Evolutionary conservation across 2,888 invertebrate species (phyloP), one percentile per base, ranked within the genome.

Genomic region (Caradrina clavipalpis): DNA sequence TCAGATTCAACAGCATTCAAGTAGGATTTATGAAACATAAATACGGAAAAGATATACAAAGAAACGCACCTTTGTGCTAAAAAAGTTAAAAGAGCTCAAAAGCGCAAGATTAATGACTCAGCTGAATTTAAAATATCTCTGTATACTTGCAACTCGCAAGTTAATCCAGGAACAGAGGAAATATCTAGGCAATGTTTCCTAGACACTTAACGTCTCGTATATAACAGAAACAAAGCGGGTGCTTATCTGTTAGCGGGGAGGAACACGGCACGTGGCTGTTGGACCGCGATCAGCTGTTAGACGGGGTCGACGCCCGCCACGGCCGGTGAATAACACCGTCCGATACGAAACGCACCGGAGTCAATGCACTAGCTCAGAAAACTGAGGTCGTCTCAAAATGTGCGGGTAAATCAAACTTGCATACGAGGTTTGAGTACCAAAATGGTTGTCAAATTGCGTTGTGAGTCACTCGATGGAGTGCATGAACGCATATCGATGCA

Each of bases 281-380:
- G 74, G 80, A 69, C 74, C 78, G 77, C 86, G 88, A 91, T 91
- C 91, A 91, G 91, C 91, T 91, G 90, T 86, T 87, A 81, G 86
- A 78, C 77, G 85, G 83, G 90, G 89, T 89, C 88, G 84, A 83
- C 87, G 89, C 73, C 84, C 91, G 83, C 82, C 75, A 73, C 86
- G 86, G 85, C 80, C 88, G 88, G 89, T 86, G 87, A 89, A 82
- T 86, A 86, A 84, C 89, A 85, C 88, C 80, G 85, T 78, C 85
- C 83, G 73, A 82, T 87, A 86, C 83, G 76, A 86, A 87, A 86
- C 87, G 84, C 73, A 86, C 75, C 64, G 65, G 83, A 84, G 90
- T 90, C 89, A 89, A 84, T 88, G 89, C 86, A 87, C 89, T 86
- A 65, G 64, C 79, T 70, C 74, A 85, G 82, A 72, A 76, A 82